Conservation (phyloP, 2,888 invertebrate genomes). For the Tipula helvola region DNA sequence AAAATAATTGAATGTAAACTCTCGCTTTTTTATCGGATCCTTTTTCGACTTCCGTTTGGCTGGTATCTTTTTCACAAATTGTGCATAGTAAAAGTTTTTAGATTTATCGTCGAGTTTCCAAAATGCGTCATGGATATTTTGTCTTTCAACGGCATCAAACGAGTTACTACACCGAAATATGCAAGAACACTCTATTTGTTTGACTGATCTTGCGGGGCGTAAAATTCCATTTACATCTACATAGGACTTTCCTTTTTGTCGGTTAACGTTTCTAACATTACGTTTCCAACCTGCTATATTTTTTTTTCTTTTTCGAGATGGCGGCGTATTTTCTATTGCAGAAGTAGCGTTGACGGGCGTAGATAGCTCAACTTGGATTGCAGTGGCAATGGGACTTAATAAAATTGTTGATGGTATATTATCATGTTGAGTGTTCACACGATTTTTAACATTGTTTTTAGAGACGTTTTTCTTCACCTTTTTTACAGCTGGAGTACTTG, state of each 20-base stretch:
- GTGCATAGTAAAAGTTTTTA: no score
- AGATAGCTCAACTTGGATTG: neutral
- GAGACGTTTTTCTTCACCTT: no score
- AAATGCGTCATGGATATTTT: neutral
- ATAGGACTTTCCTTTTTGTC: conserved; percentile 12
- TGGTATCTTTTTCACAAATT: no score
- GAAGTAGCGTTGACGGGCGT: conserved; percentile 10
- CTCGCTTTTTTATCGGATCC: neutral
- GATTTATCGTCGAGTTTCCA: no score
- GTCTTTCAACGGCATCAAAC: neutral
- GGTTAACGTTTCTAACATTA: neutral
- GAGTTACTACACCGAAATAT: conserved; percentile 10
- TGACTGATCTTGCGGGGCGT: conserved; percentile 11
- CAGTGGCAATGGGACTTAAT: no score
- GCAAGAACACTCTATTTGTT: conserved; percentile 11
- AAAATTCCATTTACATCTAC: conserved; percentile 10
- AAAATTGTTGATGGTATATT: no score
- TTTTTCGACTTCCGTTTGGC: neutral
- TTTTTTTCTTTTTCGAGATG: conserved; percentile 13
- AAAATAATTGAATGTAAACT: conserved; percentile 12
- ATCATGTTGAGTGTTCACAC: no score
- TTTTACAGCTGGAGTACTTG: no score
- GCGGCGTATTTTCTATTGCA: conserved; percentile 10
- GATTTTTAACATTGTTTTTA: no score
- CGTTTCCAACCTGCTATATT: neutral